phyloP scores from a whole-genome alignment of 2,797 vertebrate genomes.

The Neoniphon sammara region DNA sequence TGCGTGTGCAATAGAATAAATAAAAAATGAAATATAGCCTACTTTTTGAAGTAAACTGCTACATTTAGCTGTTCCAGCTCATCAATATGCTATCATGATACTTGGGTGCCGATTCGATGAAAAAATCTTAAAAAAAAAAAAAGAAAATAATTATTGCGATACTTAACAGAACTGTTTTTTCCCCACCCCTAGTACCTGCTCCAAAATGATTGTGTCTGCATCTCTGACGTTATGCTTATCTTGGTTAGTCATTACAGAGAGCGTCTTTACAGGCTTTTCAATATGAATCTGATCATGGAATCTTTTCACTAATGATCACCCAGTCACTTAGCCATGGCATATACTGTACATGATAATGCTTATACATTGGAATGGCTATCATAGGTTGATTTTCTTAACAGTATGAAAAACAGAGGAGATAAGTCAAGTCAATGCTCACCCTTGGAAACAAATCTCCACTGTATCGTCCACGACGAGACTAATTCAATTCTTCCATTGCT shows the following conservation, averaged over 20 bases:
- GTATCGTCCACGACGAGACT: constrained; percentile 53
- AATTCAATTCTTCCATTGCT: constrained; percentile 70
- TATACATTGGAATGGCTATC: not conserved
- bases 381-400: not conserved
- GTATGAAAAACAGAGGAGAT: constrained; percentile 16
- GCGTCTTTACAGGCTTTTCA: not conserved
- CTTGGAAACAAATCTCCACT: constrained; percentile 44
- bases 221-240: constrained; percentile 3
- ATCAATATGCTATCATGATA: too few species aligned
- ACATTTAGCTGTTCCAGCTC: too few species aligned
- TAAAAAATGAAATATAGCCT: too few species aligned
- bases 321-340: not conserved
- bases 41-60: too few species aligned
- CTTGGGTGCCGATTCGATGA: too few species aligned
- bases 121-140: too few species aligned
- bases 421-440: constrained; percentile 5
- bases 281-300: not conserved
- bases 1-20: too few species aligned
- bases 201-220: constrained; percentile 8
- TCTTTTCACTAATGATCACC: not conserved
- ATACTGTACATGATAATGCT: not conserved
- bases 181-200: constrained; percentile 1
- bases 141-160: too few species aligned
- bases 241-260: not conserved
- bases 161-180: too few species aligned